Evolutionary conservation across 2,797 vertebrate species (phyloP).

Genomic region (Phylloscopus collybita): DNA sequence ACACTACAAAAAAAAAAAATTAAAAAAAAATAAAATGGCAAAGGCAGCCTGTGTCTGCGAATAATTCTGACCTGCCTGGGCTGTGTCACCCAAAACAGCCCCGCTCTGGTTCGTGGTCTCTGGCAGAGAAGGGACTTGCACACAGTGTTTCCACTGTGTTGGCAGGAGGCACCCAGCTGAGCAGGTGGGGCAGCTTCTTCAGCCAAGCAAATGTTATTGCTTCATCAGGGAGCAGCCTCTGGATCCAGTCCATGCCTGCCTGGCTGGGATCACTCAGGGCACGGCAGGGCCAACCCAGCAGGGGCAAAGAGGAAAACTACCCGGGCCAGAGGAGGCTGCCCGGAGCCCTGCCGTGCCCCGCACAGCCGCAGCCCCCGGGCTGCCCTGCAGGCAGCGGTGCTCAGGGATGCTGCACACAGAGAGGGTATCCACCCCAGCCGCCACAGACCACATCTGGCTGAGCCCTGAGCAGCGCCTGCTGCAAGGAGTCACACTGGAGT

Average conservation of each 20-base stretch:
- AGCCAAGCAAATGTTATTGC: neutral
- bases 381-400: neutral
- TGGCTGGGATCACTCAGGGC: neutral
- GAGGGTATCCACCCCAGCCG: accelerated
- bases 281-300: neutral
- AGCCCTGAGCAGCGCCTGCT: neutral
- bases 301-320: neutral
- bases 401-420: neutral
- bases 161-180: neutral
- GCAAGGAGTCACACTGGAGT: neutral
- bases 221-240: neutral
- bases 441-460: neutral
- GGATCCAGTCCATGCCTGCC: neutral
- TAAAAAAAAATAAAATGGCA: neutral
- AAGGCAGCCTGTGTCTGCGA: accelerated
- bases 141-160: accelerated
- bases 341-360: accelerated
- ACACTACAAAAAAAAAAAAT: too few relatives aligned
- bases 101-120: accelerated
- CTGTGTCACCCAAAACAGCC: neutral
- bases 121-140: neutral
- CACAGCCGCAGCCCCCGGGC: accelerated
- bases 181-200: neutral
- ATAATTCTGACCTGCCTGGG: neutral
- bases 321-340: neutral